phyloP scores from a whole-genome alignment of 2,113 vertebrate genomes.

The Noctilio leporinus region DNA sequence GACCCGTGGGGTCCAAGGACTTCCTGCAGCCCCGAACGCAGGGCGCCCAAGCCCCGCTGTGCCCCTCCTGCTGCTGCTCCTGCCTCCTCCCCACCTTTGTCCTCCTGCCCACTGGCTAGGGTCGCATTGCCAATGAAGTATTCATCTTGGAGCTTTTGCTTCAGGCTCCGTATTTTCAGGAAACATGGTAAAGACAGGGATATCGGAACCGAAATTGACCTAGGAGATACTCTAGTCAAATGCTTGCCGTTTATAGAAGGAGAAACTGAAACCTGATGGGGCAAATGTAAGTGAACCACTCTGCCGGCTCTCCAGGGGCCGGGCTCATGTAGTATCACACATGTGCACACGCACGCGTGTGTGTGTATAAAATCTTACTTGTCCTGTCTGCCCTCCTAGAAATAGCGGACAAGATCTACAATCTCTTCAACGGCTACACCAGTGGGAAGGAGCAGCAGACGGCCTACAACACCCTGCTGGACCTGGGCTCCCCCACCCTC shows the following conservation, averaged over 20 bases:
- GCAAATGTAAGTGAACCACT: not conserved
- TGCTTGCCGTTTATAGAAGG: not conserved
- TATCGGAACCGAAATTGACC: not conserved
- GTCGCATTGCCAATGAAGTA: not conserved
- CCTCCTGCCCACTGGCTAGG: not conserved
- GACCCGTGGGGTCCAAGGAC: not conserved
- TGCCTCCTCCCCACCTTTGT: not conserved
- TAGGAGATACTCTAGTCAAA: not conserved
- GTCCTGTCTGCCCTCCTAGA: conserved; percentile 78
- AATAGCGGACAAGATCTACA: conserved; percentile 98
- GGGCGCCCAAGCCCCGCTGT: not conserved
- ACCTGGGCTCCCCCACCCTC: conserved; percentile 92
- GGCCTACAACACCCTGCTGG: conserved; percentile 96
- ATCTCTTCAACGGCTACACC: conserved; percentile 98
- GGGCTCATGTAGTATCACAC: not conserved
- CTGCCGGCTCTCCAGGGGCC: not conserved
- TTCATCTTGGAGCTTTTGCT: not conserved
- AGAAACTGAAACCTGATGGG: not conserved
- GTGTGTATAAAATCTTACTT: not conserved
- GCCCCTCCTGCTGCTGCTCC: not conserved
- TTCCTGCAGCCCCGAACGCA: not conserved
- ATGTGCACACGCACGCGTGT: too few relatives aligned
- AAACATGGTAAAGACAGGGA: not conserved
- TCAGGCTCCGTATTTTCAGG: not conserved
- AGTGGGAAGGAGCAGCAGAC: conserved; percentile 98